phyloP scores from a whole-genome alignment of 2,113 vertebrate species.

The Micronycteris hirsuta region DNA sequence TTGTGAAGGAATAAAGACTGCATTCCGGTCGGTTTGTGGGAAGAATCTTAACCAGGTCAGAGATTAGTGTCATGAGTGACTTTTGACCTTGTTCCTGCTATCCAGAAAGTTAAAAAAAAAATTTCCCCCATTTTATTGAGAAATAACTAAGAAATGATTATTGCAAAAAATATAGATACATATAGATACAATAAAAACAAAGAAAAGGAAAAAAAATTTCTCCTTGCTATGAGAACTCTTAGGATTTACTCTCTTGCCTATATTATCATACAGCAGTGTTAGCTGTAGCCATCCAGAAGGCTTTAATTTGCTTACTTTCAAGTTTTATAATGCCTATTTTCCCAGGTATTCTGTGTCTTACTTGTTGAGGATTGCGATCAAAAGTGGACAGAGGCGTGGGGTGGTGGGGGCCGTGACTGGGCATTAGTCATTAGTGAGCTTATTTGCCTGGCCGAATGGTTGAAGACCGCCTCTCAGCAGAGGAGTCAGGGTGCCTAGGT shows the following conservation, averaged over 20 bases:
- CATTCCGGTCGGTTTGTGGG: background rate
- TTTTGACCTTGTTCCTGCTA: background rate
- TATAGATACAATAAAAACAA: background rate
- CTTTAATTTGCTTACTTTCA: background rate
- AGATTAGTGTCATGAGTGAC: background rate
- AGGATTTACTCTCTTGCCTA: background rate
- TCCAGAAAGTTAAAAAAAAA: background rate
- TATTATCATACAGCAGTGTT: background rate
- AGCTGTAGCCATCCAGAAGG: background rate
- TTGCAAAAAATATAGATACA: too few species aligned
- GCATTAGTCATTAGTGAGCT: background rate
- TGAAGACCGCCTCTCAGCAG: background rate
- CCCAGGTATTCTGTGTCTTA: background rate
- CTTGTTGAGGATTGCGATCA: background rate
- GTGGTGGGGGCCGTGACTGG: background rate
- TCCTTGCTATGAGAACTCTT: background rate
- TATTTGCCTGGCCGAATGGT: background rate
- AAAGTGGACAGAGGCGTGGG: background rate
- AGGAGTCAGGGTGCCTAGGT: rapidly evolving
- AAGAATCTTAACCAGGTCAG: background rate
- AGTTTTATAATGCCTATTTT: background rate
- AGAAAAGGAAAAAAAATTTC: background rate
- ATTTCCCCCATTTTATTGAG: background rate
- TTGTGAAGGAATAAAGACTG: background rate
- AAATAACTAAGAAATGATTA: background rate